These are phyloP conservation scores for Epizoanthus fatuus DNA, from an alignment of 92 coral and sea anemone species.

Conservation along the genomic window DNA sequence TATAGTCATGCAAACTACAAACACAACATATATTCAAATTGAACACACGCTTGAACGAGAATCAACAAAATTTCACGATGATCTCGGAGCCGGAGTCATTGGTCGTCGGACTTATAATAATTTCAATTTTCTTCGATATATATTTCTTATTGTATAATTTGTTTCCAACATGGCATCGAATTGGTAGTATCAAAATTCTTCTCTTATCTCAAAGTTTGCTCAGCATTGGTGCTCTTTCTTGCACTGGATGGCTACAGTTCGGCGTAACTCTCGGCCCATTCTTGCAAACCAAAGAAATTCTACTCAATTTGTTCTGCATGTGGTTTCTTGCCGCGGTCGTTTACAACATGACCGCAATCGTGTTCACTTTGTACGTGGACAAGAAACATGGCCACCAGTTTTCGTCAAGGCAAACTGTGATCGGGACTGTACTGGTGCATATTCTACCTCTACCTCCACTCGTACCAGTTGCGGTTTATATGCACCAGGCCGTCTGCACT, in stretches of 20 bases:
- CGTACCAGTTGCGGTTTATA: too few species aligned
- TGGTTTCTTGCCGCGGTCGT: background rate
- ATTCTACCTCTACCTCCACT: too few species aligned
- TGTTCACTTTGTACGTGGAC: background rate
- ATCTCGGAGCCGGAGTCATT: background rate
- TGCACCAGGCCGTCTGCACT: too few species aligned
- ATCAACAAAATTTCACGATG: background rate
- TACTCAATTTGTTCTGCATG: background rate
- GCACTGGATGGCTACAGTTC: background rate
- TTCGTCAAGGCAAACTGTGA: background rate
- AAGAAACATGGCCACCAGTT: background rate
- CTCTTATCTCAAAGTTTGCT: background rate
- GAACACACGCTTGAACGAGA: too few species aligned
- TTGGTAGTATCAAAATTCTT: background rate
- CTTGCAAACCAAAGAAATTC: background rate
- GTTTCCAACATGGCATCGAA: background rate
- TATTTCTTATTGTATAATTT: background rate
- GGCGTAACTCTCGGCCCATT: background rate
- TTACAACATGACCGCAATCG: background rate
- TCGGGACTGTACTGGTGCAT: too few species aligned
- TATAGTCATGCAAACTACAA: too few species aligned
- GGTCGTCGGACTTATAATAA: background rate
- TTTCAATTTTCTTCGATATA: background rate
- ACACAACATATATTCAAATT: too few species aligned
- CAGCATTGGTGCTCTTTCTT: background rate